Evolutionary conservation across 2,113 vertebrate species (phyloP).

Genomic region (Bucco capensis): DNA sequence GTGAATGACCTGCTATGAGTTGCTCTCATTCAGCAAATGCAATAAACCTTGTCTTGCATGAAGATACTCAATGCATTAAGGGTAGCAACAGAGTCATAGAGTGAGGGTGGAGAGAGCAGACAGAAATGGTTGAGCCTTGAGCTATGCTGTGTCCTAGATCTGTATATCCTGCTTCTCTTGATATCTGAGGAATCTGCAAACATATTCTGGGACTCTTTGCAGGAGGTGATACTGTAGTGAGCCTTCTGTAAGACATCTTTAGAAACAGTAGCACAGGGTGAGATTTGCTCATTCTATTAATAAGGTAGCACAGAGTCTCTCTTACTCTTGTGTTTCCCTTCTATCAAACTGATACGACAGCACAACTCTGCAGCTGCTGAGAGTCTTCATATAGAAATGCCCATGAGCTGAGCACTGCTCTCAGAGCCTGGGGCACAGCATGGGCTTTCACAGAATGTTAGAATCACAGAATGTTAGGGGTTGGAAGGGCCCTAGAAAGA

Average conservation of each 20-base stretch:
- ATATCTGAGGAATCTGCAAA: not conserved
- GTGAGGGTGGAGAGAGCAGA: not conserved
- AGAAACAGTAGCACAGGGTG: fast-evolving
- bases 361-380: not conserved
- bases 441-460: too few relatives aligned
- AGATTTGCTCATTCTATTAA: not conserved
- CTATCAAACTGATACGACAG: not conserved
- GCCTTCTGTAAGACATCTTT: not conserved
- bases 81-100: not conserved
- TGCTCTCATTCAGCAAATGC: not conserved
- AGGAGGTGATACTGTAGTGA: not conserved
- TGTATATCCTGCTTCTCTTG: not conserved
- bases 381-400: not conserved
- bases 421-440: not conserved
- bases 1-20: not conserved
- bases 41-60: not conserved
- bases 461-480: too few relatives aligned
- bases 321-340: not conserved
- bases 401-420: not conserved
- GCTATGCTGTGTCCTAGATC: not conserved
- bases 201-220: not conserved
- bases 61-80: not conserved
- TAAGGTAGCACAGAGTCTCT: not conserved
- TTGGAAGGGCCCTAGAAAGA: too few relatives aligned
- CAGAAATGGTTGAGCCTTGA: not conserved